These are phyloP conservation scores for Drosophila funebris DNA, from an alignment of 1,140 invertebrate genomes.

Conservation along the genomic window DNA sequence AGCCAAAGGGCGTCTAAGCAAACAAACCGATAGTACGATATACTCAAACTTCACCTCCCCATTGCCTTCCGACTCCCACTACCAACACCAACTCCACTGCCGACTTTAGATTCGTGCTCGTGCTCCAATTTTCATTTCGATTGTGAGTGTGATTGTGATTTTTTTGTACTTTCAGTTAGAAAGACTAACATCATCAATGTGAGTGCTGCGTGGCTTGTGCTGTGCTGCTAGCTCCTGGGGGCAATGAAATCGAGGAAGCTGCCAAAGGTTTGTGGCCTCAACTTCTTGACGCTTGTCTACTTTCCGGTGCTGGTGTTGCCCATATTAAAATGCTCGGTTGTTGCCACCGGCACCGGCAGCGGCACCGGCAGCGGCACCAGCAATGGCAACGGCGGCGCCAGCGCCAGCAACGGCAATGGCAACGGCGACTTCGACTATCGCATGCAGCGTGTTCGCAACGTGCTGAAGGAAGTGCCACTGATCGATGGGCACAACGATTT, in stretches of 20 bases:
- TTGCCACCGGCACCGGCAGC: conserved; percentile 29
- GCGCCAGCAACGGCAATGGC: conserved; percentile 14
- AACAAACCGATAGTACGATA: conserved; percentile 32
- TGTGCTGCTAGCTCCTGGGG: conserved; percentile 69
- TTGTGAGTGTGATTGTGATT: background rate
- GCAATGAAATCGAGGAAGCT: conserved; percentile 83
- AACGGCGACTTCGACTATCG: conserved; percentile 83
- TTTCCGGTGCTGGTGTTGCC: conserved; percentile 73
- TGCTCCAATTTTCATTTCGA: conserved; percentile 9
- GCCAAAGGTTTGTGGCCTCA: conserved; percentile 82
- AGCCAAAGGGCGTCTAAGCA: conserved; percentile 17
- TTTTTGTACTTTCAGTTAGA: conserved; percentile 32
- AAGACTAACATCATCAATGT: conserved; percentile 70
- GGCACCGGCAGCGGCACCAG: conserved; percentile 16
- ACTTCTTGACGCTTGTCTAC: conserved; percentile 78
- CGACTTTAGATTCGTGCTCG: background rate
- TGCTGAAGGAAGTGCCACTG: conserved; percentile 85
- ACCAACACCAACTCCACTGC: background rate
- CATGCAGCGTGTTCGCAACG: conserved; percentile 85
- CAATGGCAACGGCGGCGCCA: background rate
- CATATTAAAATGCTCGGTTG: conserved; percentile 69
- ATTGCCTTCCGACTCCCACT: too few relatives aligned
- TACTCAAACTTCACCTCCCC: conserved; percentile 2
- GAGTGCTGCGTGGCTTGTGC: conserved; percentile 66
- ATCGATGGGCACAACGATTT: conserved; percentile 92